Base-by-base conservation (phyloP, 2,888 invertebrate species). In the Phytoseiulus persimilis region DNA sequence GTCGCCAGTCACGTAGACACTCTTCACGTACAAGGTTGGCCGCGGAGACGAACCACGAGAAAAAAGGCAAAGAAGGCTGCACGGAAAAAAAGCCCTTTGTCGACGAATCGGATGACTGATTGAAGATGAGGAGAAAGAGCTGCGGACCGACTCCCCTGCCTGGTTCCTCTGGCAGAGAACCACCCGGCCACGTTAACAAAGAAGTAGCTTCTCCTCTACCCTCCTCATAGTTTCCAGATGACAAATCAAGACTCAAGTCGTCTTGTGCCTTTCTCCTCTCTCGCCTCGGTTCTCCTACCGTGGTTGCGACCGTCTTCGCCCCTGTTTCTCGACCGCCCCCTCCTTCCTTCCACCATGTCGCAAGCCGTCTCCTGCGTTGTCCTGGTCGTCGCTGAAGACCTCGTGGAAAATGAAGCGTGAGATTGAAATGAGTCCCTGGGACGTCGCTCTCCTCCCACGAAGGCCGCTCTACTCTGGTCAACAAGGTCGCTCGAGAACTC, bases 161-260 rank as follows among this genome's bases (percentile, higher is more conserved):
- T 23, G 18, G 65, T 28, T 65, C 65, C 65, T 28, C 65, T 28
- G 65, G 1, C 65, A 11, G 23, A 28, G 65, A 65, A 6, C 11
- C 65, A 65, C 65, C 65, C 65, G 65, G 65, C 65, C 65, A 65
- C 65, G 65, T 65, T 65, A 65, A 65, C 65, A 65, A 65, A 65
- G 65, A 28, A 65, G 65, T 65, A 65, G 65, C 65, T 65, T 28
- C 28, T 65, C 65, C 28, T 14, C 65, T 65, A 23, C 65, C 65
- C 65, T 65, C 65, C 65, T 65, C 65, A 65, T 65, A 6, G 65
- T 65, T 65, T 65, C 65, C 65, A 65, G 65, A 65, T 65, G 65
- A 65, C 65, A 65, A 65, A 65, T 65, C 65, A 65, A 65, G 65
- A 65, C 65, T 65, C 65, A 18, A 65, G 65, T 65, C 65, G 5